phyloP scores from a whole-genome alignment of 2,888 invertebrate genomes.

The Phengaris arion region DNA sequence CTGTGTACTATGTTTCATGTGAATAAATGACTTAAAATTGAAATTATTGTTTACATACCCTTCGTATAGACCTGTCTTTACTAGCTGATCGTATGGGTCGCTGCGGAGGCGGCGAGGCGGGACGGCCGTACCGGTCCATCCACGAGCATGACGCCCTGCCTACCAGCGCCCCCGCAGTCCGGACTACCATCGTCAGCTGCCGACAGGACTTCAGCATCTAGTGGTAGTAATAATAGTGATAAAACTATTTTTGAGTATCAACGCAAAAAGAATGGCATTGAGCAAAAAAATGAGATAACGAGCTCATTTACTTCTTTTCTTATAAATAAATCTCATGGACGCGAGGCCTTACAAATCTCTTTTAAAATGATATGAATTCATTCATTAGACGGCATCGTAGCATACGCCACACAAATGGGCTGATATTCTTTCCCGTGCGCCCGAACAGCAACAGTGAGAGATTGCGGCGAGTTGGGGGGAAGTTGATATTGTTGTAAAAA shows the following conservation, averaged over 20 bases:
- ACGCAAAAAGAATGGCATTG: neutral
- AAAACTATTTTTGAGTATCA: neutral
- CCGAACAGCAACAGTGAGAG: slow-evolving; percentile 14
- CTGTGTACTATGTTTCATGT: too few species aligned
- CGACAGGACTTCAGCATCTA: slow-evolving; percentile 94
- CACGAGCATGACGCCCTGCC: slow-evolving; percentile 93
- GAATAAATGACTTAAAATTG: too few species aligned
- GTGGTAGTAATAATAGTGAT: slow-evolving; percentile 28
- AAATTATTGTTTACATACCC: slow-evolving; percentile 66
- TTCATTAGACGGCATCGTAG: slow-evolving; percentile 11
- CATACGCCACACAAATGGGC: slow-evolving; percentile 1
- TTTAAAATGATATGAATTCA: slow-evolving; percentile 26
- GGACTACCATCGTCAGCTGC: slow-evolving; percentile 93
- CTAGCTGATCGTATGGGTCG: slow-evolving; percentile 72
- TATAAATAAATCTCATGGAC: neutral
- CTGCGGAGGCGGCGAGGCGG: slow-evolving; percentile 86
- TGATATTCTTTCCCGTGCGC: slow-evolving; percentile 6
- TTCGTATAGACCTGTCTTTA: slow-evolving; percentile 83
- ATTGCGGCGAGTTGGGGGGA: slow-evolving; percentile 28
- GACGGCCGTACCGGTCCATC: slow-evolving; percentile 95
- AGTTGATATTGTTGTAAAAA: slow-evolving; percentile 29
- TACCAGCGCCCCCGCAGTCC: slow-evolving; percentile 88
- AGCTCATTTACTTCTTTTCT: neutral
- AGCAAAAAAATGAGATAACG: neutral
- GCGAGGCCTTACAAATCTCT: slow-evolving; percentile 14